Evolutionary conservation across 1,140 invertebrate genomes (phyloP).

Genomic region (Scaptomyza graminum): DNA sequence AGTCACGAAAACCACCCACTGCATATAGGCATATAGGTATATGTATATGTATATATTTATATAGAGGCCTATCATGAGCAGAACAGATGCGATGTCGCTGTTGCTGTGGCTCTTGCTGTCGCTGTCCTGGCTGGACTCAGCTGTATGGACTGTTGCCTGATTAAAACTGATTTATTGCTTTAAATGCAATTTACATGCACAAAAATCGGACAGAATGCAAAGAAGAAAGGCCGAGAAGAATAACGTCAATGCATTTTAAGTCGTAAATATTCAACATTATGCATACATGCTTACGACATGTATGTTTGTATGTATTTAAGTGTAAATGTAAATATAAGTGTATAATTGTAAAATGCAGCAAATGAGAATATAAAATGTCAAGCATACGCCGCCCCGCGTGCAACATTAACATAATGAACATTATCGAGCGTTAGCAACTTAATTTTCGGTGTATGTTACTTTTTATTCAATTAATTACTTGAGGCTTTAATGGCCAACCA

Average conservation of each 20-base stretch:
- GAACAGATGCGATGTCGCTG: conserved; percentile 33
- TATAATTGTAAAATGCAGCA: background rate
- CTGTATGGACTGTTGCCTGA: conserved; percentile 65
- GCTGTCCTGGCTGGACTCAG: conserved; percentile 54
- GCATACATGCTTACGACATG: conserved; percentile 1
- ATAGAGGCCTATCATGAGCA: conserved; percentile 43
- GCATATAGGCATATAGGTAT: conserved; percentile 17
- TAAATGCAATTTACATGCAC: conserved; percentile 79
- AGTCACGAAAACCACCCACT: conserved; percentile 23
- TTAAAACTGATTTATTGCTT: conserved; percentile 81
- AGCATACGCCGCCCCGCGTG: conserved; percentile 40
- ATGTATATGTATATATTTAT: conserved; percentile 8
- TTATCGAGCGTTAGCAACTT: conserved; percentile 38
- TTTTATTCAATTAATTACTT: conserved; percentile 69
- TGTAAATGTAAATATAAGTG: background rate
- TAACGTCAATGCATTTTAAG: conserved; percentile 45
- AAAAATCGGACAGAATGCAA: conserved; percentile 60
- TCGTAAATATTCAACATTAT: conserved; percentile 49
- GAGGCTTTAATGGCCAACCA: conserved; percentile 21
- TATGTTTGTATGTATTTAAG: background rate
- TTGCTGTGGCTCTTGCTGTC: background rate
- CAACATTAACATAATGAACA: conserved; percentile 27
- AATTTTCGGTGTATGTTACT: conserved; percentile 26
- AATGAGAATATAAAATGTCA: conserved; percentile 37
- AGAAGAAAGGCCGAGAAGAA: conserved; percentile 23